Evolutionary conservation across 2,888 invertebrate genomes (phyloP).

Genomic region (Eupsilia transversa): DNA sequence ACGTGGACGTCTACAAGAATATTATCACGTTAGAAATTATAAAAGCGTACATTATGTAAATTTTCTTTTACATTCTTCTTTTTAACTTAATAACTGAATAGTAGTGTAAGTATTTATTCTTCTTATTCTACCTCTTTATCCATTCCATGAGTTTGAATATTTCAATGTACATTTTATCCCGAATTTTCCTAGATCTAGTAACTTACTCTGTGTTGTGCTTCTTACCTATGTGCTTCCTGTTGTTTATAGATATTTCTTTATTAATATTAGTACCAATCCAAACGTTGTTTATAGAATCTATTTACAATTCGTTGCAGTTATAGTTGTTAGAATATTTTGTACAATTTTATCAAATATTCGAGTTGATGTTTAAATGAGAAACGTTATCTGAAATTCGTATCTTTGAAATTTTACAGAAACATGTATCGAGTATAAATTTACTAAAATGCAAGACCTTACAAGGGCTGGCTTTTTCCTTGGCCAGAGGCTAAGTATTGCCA

Average conservation of each 20-base stretch:
- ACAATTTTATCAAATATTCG: constrained; percentile 47
- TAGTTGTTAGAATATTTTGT: constrained; percentile 56
- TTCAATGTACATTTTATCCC: constrained; percentile 14
- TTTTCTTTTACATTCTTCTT: background rate
- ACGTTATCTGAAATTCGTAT: background rate
- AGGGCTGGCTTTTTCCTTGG: background rate
- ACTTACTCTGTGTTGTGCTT: constrained; percentile 87
- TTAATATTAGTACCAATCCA: constrained; percentile 44
- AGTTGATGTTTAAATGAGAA: constrained; percentile 34
- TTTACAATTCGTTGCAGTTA: constrained; percentile 66
- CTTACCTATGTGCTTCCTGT: constrained; percentile 84
- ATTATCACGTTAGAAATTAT: too few relatives aligned
- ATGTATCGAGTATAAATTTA: too few relatives aligned
- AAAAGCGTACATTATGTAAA: too few relatives aligned
- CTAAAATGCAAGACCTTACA: too few relatives aligned
- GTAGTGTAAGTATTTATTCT: background rate
- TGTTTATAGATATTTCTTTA: constrained; percentile 67
- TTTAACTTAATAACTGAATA: background rate
- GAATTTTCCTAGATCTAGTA: constrained; percentile 55
- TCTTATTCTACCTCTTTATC: background rate
- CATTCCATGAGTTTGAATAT: background rate
- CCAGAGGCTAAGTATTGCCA: background rate
- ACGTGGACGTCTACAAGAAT: background rate
- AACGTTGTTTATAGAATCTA: constrained; percentile 43
- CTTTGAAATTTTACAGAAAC: background rate